phyloP scores from a whole-genome alignment of 2,797 vertebrate species.

The Pseudochromis fuscus region DNA sequence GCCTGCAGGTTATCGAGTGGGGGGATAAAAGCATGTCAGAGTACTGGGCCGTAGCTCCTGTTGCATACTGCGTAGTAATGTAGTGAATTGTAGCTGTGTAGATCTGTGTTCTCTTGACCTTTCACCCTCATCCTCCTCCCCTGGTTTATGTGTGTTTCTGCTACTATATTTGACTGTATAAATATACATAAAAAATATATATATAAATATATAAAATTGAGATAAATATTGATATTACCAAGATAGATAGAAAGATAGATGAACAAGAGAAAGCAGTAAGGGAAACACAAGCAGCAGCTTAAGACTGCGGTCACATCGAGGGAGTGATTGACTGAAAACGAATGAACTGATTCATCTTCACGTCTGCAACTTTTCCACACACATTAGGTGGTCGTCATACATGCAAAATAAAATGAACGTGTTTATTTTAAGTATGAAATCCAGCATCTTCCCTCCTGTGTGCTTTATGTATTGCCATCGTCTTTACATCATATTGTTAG shows the following conservation, averaged over 20 bases:
- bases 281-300: conserved; percentile 41
- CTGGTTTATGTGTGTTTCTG: conserved; percentile 82
- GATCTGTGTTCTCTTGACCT: conserved; percentile 79
- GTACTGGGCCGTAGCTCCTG: conserved; percentile 70
- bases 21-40: conserved; percentile 58
- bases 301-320: conserved; percentile 36
- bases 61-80: conserved; percentile 78
- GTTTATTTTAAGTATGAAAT: conserved; percentile 66
- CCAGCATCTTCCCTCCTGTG: conserved; percentile 69
- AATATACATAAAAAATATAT: conserved; percentile 79
- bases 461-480: conserved; percentile 56
- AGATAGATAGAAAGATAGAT: conserved; percentile 80
- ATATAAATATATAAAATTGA: conserved; percentile 77
- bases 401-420: conserved; percentile 50
- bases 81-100: conserved; percentile 85
- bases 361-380: conserved; percentile 50
- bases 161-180: conserved; percentile 83
- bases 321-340: conserved; percentile 31
- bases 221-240: conserved; percentile 76
- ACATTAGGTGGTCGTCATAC: conserved; percentile 52
- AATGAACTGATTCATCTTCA: conserved; percentile 43
- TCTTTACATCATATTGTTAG: conserved; percentile 49
- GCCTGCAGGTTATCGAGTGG: conserved; percentile 33
- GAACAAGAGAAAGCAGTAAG: conserved; percentile 65
- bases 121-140: conserved; percentile 76